Evolutionary conservation across 2,888 invertebrate species (phyloP).

Genomic region (Epirrhoe tristata): DNA sequence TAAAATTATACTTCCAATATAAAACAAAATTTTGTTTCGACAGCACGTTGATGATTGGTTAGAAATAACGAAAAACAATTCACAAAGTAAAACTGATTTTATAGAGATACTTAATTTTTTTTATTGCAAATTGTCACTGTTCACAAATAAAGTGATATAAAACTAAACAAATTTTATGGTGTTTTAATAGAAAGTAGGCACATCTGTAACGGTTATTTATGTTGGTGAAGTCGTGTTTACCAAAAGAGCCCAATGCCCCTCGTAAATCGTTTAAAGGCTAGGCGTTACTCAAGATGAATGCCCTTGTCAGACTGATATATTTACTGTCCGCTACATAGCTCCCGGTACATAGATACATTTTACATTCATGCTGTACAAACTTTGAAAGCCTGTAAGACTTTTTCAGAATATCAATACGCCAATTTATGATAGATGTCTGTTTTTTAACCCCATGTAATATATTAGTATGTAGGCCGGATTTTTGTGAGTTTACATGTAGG

Average conservation of each 20-base stretch:
- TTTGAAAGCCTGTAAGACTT: constrained; percentile 55
- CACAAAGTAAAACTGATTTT: neutral
- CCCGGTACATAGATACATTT: constrained; percentile 57
- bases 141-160: neutral
- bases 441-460: no score
- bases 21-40: no score
- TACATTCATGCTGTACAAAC: constrained; percentile 65
- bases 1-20: no score
- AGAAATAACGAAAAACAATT: neutral
- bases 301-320: constrained; percentile 80
- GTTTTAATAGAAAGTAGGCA: constrained; percentile 13
- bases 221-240: constrained; percentile 59
- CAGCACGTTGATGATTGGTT: no score
- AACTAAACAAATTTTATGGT: constrained; percentile 2
- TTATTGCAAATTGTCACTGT: neutral
- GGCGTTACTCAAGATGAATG: constrained; percentile 82
- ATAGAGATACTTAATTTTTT: neutral
- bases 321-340: constrained; percentile 75
- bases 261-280: constrained; percentile 84
- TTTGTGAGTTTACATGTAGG: no score
- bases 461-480: no score
- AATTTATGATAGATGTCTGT: no score
- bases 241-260: constrained; percentile 69
- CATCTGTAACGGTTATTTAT: constrained; percentile 15
- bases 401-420: constrained; percentile 22